Evolutionary conservation across 92 coral and sea anemone species (phyloP), one percentile per base, ranked within the genome.

Genomic region (Phenganax stokvisi): DNA sequence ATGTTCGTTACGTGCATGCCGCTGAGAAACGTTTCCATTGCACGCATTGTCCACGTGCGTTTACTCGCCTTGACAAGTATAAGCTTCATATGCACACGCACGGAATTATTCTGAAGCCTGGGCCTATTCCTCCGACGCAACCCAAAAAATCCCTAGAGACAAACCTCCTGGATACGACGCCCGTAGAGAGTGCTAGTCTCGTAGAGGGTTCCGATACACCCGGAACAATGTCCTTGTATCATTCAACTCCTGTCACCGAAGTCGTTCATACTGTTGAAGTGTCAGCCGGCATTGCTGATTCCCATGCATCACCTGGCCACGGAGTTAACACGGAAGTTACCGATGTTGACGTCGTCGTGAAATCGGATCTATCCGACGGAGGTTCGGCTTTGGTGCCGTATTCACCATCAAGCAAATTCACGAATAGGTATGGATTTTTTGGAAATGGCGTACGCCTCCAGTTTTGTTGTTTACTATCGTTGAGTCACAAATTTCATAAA

Each of bases 1-100:
- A 78, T 52, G 82, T 78, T 0, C 65, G 67, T 10, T 78, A 78
- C 72, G 82, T 78, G 72, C 82, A 78, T 60, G 82, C 82, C 44
- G 31, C 55, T 25, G 82, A 78, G 52, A 78, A 78, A 78, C 82
- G 82, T 31, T 78, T 61, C 59, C 65, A 64, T 29, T 78, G 82
- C 72, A 53, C 71, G 82, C 82, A 61, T 1, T 78, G 82, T 61
- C 52, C 57, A 37, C 57, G 72, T 15, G 82, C 82, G 72, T 78
- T 78, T 27, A 57, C 82, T 9, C 82, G 82, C 47, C 51, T 67
- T 9, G 72, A 78, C 30, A 78, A 78, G 61, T 78, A 27, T 63
- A 78, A 78, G 51, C 60, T 61, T 10, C 82, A 78, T 72, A 52
- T 78, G 82, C 16, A 72, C 56, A 57, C 82, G 67, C 64, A 56